Conservation (phyloP, 1,140 invertebrate species). For the Rhagoletis pomonella region DNA sequence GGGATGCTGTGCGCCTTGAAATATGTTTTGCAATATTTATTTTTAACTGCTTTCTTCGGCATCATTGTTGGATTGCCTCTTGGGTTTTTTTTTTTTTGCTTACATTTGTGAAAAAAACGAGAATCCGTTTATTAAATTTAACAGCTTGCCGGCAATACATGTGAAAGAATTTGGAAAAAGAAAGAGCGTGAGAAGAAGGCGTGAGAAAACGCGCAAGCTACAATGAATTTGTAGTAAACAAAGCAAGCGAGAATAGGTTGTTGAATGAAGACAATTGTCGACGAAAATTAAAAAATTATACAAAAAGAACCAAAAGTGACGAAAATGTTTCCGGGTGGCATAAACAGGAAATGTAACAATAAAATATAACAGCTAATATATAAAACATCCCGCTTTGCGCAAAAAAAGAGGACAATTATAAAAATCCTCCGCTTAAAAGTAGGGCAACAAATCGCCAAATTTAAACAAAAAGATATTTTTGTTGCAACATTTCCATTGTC, state of each 20-base stretch:
- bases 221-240: conserved; percentile 24
- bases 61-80: neutral
- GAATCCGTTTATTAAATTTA: conserved; percentile 19
- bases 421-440: neutral
- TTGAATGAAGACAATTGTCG: neutral
- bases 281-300: neutral
- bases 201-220: neutral
- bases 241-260: neutral
- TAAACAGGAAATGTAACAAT: neutral
- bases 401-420: neutral
- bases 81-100: neutral
- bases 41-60: neutral
- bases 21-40: conserved; percentile 30
- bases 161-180: neutral
- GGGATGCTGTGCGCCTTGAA: conserved; percentile 25
- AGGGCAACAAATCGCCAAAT: neutral
- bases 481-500: neutral
- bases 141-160: neutral
- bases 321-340: neutral
- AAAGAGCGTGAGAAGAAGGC: neutral
- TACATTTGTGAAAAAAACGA: neutral
- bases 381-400: neutral
- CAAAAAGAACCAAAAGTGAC: neutral
- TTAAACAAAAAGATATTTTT: neutral
- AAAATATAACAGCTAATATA: neutral